Evolutionary conservation across 2,888 invertebrate genomes (phyloP).

Genomic region (Dioctria rufipes): DNA sequence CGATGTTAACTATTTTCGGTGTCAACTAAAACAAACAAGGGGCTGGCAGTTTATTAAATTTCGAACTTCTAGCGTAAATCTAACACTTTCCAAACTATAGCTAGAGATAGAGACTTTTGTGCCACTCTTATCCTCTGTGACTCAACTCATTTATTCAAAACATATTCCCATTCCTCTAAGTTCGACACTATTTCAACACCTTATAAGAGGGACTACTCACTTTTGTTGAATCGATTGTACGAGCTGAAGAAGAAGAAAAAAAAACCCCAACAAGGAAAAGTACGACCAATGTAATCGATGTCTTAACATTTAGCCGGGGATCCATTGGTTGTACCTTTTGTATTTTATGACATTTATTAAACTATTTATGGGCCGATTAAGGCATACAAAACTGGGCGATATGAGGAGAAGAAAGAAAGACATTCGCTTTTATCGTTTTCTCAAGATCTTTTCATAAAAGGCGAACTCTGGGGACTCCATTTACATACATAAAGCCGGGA

Average conservation of each 20-base stretch:
- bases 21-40: constrained; percentile 10
- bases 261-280: not conserved
- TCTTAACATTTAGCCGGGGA: constrained; percentile 41
- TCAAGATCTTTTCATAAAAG: constrained; percentile 43
- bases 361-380: constrained; percentile 52
- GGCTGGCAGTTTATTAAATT: constrained; percentile 19
- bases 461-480: constrained; percentile 38
- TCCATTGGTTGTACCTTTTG: constrained; percentile 33
- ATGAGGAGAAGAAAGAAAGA: constrained; percentile 47
- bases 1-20: constrained; percentile 27
- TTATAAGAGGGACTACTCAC: not conserved
- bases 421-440: constrained; percentile 48
- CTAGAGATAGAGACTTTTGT: not conserved
- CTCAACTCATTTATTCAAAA: not conserved
- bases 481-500: constrained; percentile 39
- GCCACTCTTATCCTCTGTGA: not conserved
- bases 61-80: constrained; percentile 14
- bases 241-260: not conserved
- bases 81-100: not conserved
- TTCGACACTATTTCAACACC: not conserved
- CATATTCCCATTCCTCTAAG: not conserved
- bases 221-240: not conserved
- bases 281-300: constrained; percentile 37
- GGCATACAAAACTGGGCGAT: constrained; percentile 40
- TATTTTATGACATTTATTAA: constrained; percentile 52